Base-by-base conservation (phyloP, 2,113 vertebrate species). In the Gadus macrocephalus region DNA sequence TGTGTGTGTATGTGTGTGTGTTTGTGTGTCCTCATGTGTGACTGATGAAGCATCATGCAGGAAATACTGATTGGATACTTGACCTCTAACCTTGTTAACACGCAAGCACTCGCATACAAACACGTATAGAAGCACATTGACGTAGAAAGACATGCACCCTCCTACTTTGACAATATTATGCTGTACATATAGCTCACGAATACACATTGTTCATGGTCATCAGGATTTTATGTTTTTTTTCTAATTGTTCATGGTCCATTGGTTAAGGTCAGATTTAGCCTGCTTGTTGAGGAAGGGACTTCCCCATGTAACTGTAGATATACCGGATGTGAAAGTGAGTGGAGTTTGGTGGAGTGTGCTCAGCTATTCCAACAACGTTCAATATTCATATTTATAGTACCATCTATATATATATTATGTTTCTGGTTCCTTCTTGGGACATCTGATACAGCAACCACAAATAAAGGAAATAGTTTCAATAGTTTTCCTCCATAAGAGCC, bases 21-120 rank as follows among this genome's bases (percentile, higher is more conserved):
- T 17, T 19, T 69, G 27, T 53, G 62, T 25, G 20, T 49, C 19
- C 22, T 15, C 25, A 27, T 53, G 64, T 53, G 20, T 71, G 60
- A 31, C 62, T 56, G 35, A 75, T n/a, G 7, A 71, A 71, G 72
- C 65, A 9, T 76, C 66, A 75, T 75, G 69, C 28, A 22, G 49
- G 19, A 35, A 17, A 42, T 3, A 55, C 1, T 19, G 58, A 28
- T 0, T 62, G 1, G 69, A 42, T 68, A 73, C 55, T 53, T 78
- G 78, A 81, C 78, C 72, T 71, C 53, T 75, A 68, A 49, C 42
- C 42, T 14, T 49, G 42, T 49, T 9, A 7, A 49, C 42, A 49
- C 42, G 11, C 42, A 49, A 42, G 38, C 38, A 42, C 11, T 8
- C 11, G 3, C 42, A 12, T 14, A 49, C 42, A 49, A 7, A 49